Evolutionary conservation across 2,888 invertebrate species (phyloP).

Genomic region (Lasioglossum oenotherae): DNA sequence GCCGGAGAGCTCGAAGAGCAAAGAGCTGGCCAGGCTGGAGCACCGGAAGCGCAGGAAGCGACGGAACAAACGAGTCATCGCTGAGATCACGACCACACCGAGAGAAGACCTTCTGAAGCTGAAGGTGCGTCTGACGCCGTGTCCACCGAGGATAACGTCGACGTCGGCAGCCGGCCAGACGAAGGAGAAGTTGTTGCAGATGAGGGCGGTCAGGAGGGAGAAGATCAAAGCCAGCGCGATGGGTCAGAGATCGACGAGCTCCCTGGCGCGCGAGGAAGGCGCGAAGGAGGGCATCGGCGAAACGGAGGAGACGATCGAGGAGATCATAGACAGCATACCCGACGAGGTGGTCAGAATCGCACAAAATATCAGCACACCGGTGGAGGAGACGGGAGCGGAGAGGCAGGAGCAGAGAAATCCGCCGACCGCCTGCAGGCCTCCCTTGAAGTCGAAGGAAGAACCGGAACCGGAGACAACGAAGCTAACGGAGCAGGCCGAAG

Average conservation of each 20-base stretch:
- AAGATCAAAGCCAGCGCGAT: conserved; percentile 69
- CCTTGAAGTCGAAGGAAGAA: conserved; percentile 33
- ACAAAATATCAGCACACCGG: conserved; percentile 64
- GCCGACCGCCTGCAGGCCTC: conserved; percentile 1
- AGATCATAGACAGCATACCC: conserved; percentile 78
- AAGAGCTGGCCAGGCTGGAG: conserved; percentile 73
- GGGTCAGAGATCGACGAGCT: conserved; percentile 51
- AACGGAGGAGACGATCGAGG: conserved; percentile 77
- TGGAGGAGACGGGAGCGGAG: conserved; percentile 39
- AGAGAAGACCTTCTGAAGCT: conserved; percentile 79
- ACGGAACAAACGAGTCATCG: conserved; percentile 80
- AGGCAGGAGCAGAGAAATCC: conserved; percentile 30
- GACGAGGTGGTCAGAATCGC: conserved; percentile 77
- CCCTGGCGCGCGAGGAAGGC: conserved; percentile 50
- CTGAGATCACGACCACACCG: conserved; percentile 80
- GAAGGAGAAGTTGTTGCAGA: conserved; percentile 77
- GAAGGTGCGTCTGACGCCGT: conserved; percentile 78
- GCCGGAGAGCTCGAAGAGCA: conserved; percentile 61
- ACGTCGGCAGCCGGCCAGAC: conserved; percentile 57
- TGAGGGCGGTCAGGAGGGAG: conserved; percentile 75
- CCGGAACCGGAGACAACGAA: conserved; percentile 32
- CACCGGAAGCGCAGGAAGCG: conserved; percentile 78
- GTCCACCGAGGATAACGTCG: conserved; percentile 78
- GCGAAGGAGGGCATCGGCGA: conserved; percentile 42
- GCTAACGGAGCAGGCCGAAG: not conserved